Percentiles rank a stretch among this genome's conserved stretches.
phyloP scores from a whole-genome alignment of 53 echinoderm and acorn worm species.

The Holothuria leucospilota region DNA sequence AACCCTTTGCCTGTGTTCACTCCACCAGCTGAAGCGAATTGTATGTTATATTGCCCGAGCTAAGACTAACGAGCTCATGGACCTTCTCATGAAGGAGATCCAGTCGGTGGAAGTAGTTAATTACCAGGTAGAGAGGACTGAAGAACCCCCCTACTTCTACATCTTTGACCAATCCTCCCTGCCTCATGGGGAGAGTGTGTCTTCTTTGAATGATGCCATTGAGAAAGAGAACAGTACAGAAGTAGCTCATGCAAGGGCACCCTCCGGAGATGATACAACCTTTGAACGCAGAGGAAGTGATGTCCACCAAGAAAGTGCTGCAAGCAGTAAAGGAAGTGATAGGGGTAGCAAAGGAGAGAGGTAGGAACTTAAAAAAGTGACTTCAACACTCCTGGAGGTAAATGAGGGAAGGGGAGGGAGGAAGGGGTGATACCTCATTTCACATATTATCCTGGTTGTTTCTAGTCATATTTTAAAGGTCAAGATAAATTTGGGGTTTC shows the following conservation, averaged over 20 bases:
- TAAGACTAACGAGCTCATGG: conserved; percentile 93
- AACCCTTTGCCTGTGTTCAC: not conserved
- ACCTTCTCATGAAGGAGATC: conserved; percentile 96
- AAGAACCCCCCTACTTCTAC: conserved; percentile 92
- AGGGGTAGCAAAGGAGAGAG: conserved; percentile 38
- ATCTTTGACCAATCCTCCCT: conserved; percentile 75
- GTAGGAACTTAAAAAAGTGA: not conserved
- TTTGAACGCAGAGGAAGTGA: conserved; percentile 30
- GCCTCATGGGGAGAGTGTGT: conserved; percentile 81
- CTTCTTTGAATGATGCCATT: conserved; percentile 84
- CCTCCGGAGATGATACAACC: conserved; percentile 20
- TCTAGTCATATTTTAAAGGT: no score
- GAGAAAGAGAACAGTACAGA: conserved; percentile 65
- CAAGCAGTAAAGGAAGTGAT: conserved; percentile 20
- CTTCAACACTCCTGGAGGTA: no score
- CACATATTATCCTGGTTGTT: no score
- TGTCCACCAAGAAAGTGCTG: not conserved
- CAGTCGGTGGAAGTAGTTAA: conserved; percentile 89
- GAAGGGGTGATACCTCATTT: no score
- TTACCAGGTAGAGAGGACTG: conserved; percentile 84
- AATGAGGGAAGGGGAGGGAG: no score
- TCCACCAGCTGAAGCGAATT: conserved; percentile 80
- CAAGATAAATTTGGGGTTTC: no score
- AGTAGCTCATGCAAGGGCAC: not conserved
- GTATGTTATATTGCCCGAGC: conserved; percentile 87